A percentile compares a stretch with the other conserved stretches of the same genome.
phyloP scores from a whole-genome alignment of 2,797 vertebrate genomes.

The Peromyscus eremicus region DNA sequence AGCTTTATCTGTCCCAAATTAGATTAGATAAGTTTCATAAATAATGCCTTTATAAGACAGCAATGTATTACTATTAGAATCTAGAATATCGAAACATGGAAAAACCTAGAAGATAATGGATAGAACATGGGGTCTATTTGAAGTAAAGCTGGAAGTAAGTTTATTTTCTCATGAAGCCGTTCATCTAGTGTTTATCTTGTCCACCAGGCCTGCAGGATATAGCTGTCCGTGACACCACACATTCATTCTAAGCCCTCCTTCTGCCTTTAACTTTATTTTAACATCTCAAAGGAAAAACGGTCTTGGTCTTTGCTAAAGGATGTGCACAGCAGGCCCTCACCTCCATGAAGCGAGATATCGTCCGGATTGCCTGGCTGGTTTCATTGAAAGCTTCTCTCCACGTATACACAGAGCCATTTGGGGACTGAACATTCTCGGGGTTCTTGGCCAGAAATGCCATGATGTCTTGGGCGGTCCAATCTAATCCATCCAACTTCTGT shows the following conservation, averaged over 20 bases:
- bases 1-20: not conserved
- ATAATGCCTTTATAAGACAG: not conserved
- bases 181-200: conserved; percentile 38
- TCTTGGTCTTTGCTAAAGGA: not conserved
- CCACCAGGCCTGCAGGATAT: not conserved
- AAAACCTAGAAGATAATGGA: conserved; percentile 2
- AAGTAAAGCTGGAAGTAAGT: conserved; percentile 7
- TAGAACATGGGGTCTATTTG: not conserved
- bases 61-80: not conserved
- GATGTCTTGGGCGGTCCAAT: conserved; percentile 93
- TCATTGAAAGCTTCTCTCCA: conserved; percentile 97
- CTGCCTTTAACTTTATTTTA: not conserved
- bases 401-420: conserved; percentile 90
- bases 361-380: conserved; percentile 94
- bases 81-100: not conserved
- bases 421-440: conserved; percentile 87
- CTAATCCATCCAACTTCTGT: conserved; percentile 89
- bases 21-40: not conserved
- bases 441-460: conserved; percentile 92
- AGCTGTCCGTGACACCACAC: not conserved
- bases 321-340: conserved; percentile 85
- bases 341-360: conserved; percentile 98
- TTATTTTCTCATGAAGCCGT: not conserved
- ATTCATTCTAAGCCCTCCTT: conserved; percentile 15
- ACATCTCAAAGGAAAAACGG: not conserved